Evolutionary conservation across 2,888 invertebrate species (phyloP), one percentile per base, ranked within the genome.

Genomic region (Chromoteleia sp.): DNA sequence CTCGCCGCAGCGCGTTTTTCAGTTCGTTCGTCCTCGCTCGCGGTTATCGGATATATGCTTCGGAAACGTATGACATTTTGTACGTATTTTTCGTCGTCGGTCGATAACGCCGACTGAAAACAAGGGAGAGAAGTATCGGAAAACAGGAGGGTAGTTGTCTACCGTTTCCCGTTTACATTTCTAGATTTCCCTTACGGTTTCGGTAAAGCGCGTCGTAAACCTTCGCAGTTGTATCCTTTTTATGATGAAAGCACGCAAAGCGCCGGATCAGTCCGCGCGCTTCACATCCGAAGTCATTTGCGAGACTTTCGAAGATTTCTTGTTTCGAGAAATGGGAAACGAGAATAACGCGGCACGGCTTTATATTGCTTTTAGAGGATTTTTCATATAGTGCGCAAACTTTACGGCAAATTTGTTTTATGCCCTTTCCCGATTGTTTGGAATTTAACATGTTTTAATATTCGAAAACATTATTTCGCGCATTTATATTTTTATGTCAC

Each of bases 111-210:
- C 43, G 54, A 59, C 67, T 58, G 65, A 63, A 59, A 67, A 75
- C 56, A 63, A 65, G 54, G 45, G 45, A 15, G 19, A n/a, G 61
- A 52, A 61, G 73, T 54, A 63, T 63, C 43, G 63, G 54, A 45
- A 54, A 61, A 73, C 54, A 43, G 30, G 48, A 39, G 56, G 52
- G 59, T 41, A 71, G 71, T 58, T 71, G 59, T 71, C 52, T 50
- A 33, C 59, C 59, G 54, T 65, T 67, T 8, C 12, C 58, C 58
- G 75, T 65, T 65, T 75, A 67, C 75, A 65, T 75, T 75, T 67
- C 67, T 58, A 75, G 75, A 75, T 75, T 75, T 75, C 75, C 75
- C 67, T 67, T 58, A 75, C 58, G 75, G 67, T 65, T 75, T 65
- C 54, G 19, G 65, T 25, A 54, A 54, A 41, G 39, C 61, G 50